phyloP scores from a whole-genome alignment of 2,113 vertebrate genomes.

The Forbesichthys agassizii region DNA sequence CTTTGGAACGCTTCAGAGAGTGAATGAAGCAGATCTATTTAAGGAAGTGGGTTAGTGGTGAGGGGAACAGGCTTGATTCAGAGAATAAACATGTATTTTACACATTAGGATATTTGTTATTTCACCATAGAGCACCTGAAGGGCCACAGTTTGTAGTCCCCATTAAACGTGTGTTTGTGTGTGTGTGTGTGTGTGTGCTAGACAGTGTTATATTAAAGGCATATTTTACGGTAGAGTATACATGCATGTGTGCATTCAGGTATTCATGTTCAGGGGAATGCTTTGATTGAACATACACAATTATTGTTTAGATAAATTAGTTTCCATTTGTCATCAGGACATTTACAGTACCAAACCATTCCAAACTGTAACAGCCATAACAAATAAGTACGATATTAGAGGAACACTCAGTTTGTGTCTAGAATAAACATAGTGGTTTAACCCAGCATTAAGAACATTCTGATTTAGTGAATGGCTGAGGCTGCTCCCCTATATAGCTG shows the following conservation, averaged over 20 bases:
- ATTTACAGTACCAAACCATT: background rate
- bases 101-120: constrained; percentile 70
- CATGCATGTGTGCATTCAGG: background rate
- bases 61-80: constrained; percentile 67
- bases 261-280: background rate
- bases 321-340: background rate
- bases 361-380: background rate
- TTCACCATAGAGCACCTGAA: constrained; percentile 49
- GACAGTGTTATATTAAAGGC: no score
- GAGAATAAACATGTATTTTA: constrained; percentile 70
- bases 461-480: no score
- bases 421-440: no score
- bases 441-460: no score
- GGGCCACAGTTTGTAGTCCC: constrained; percentile 27
- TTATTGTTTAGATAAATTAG: background rate
- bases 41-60: constrained; percentile 77
- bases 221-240: background rate
- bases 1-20: constrained; percentile 71
- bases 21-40: constrained; percentile 76
- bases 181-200: background rate
- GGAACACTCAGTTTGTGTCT: no score
- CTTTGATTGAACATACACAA: background rate
- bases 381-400: no score
- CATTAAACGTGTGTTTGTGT: background rate
- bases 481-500: no score